Evolutionary conservation across 2,797 vertebrate species (phyloP).

Genomic region (Thunnus albacares): DNA sequence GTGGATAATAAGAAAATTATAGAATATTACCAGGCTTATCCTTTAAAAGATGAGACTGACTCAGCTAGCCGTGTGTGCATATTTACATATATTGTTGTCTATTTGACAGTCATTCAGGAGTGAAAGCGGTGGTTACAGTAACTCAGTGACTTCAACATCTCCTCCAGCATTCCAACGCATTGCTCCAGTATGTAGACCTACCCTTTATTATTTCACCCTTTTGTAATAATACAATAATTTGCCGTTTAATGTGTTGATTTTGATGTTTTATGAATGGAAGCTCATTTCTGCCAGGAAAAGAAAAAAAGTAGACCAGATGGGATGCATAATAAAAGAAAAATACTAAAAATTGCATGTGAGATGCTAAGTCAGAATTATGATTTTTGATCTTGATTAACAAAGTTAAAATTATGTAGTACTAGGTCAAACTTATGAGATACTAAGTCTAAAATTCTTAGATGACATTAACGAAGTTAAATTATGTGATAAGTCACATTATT

Average conservation of each 20-base stretch:
- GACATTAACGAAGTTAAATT: too few relatives aligned
- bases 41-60: background rate
- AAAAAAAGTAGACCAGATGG: background rate
- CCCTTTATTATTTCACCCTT: background rate
- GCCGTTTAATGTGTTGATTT: background rate
- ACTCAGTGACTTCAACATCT: conserved; percentile 83
- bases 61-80: background rate
- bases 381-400: background rate
- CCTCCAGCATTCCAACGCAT: conserved; percentile 80
- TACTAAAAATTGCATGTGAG: background rate
- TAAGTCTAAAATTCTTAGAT: too few relatives aligned
- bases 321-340: background rate
- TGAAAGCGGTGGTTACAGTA: conserved; percentile 91
- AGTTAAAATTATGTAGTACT: background rate
- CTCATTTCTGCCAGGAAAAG: background rate
- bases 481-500: too few relatives aligned
- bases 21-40: background rate
- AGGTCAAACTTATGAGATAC: background rate
- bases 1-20: background rate
- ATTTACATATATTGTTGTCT: conserved; percentile 11
- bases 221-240: background rate
- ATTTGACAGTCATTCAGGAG: conserved; percentile 79
- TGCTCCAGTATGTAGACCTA: conserved; percentile 64
- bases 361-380: background rate
- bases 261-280: background rate